A percentile compares a stretch with the other conserved stretches of the same genome.
Conservation (phyloP, 2,797 vertebrate genomes). For the Odontamblyopus lacepedii region DNA sequence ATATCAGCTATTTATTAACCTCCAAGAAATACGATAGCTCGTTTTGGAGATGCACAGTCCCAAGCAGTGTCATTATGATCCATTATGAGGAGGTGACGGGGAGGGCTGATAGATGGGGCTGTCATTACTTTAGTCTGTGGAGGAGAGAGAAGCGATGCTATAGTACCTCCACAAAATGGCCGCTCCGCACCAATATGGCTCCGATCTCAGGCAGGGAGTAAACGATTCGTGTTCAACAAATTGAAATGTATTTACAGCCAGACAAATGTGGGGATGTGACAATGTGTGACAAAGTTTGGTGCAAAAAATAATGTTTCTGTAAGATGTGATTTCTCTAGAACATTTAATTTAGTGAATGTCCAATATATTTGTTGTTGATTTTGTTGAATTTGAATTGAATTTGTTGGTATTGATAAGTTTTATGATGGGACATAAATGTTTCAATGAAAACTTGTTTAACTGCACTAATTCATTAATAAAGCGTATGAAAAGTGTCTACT, state of each 20-base stretch:
- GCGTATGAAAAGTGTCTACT: background rate
- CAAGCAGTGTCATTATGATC: conserved; percentile 50
- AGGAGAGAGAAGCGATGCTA: conserved; percentile 26
- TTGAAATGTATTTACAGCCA: conserved; percentile 34
- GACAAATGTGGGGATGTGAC: background rate
- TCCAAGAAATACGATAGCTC: conserved; percentile 63
- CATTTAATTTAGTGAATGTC: too few relatives aligned
- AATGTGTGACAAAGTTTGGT: background rate
- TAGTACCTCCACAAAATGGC: conserved; percentile 70
- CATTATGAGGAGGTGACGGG: conserved; percentile 64
- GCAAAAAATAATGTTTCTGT: background rate
- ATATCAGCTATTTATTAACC: conserved; percentile 66
- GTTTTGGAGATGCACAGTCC: conserved; percentile 46
- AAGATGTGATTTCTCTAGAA: background rate
- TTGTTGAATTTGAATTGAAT: too few relatives aligned
- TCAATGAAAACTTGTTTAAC: background rate
- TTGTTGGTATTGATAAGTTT: background rate
- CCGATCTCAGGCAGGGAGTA: conserved; percentile 24
- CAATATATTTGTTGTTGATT: too few relatives aligned
- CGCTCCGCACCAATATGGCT: conserved; percentile 64
- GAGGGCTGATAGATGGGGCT: conserved; percentile 67
- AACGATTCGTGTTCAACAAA: conserved; percentile 42
- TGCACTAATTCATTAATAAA: background rate
- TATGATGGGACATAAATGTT: background rate
- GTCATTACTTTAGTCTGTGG: conserved; percentile 54